Conservation (phyloP, 2,888 invertebrate species). For the Lepas anatifera region DNA sequence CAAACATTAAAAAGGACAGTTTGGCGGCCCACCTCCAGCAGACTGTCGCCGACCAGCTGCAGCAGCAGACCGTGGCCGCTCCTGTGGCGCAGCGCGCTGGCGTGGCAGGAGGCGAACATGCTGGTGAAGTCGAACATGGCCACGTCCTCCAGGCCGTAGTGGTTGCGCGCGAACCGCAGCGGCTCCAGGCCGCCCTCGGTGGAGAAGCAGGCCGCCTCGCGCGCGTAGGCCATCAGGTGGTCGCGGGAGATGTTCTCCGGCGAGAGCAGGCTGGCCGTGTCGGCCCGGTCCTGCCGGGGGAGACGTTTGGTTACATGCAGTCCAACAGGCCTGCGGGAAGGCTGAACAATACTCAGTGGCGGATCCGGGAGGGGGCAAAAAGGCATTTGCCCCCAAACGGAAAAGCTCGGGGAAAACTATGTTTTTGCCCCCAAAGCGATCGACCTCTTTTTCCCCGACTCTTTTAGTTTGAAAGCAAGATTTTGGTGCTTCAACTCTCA, state of each 20-base stretch:
- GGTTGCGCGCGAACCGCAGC: constrained; percentile 91
- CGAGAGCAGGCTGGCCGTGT: constrained; percentile 74
- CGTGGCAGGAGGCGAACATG: constrained; percentile 94
- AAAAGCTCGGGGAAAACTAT: too few species aligned
- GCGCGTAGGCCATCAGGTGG: constrained; percentile 76
- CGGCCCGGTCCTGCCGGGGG: constrained; percentile 67
- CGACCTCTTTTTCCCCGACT: too few species aligned
- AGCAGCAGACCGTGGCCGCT: constrained; percentile 69
- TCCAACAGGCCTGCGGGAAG: too few species aligned
- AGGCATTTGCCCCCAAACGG: too few species aligned
- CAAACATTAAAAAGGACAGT: too few species aligned
- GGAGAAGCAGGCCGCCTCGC: constrained; percentile 88
- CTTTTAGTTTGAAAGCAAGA: too few species aligned
- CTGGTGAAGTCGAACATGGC: constrained; percentile 99
- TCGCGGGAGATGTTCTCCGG: constrained; percentile 83
- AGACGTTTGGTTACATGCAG: too few species aligned
- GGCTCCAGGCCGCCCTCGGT: constrained; percentile 74
- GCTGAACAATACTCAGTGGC: too few species aligned
- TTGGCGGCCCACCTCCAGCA: constrained; percentile 89
- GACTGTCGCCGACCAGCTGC: constrained; percentile 88
- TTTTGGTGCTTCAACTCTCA: too few species aligned
- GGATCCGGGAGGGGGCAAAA: too few species aligned
- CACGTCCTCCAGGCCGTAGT: constrained; percentile 93
- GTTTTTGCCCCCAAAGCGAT: too few species aligned
- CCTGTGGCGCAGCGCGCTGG: constrained; percentile 64